Base-by-base conservation (phyloP, 2,797 vertebrate genomes). In the Gymnoscopelus microlampas region DNA sequence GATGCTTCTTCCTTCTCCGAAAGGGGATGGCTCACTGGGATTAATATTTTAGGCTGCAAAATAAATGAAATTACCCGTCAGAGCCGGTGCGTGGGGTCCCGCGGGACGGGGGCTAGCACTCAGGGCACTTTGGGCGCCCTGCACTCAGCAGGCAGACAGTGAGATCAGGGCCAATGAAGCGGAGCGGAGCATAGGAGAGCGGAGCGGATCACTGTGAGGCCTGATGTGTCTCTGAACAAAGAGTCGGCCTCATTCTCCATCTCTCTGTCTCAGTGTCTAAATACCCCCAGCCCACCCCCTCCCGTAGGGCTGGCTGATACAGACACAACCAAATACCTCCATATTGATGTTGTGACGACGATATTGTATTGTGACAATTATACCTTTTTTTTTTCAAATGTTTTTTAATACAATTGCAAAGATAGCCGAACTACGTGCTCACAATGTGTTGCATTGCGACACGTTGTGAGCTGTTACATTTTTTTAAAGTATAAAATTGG, bases 11-110 rank as follows among this genome's bases (percentile, higher is more conserved):
- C 91, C 39, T 44, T 44, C 39, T 90, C 88, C 77, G n/a, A 15
- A n/a, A 59, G 89, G 19, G 87, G 88, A 82, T 87, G 85, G 87
- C 77, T 85, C 83, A n/a, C 50, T 70, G 76, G 87, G 89, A 93
- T 94, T 89, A 93, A 94, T 93, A 94, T 92, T 92, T 93, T 89
- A 93, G 81, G 71, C 86, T 85, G 86, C 91, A 92, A 92, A 91
- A 92, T 90, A 93, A 93, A 93, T 92, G 89, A 93, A 91, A 93
- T 92, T 93, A 92, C 83, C 91, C 89, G 89, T 90, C 89, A 89
- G 89, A 93, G 91, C 89, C 90, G n/a, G 50, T 89, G 80, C 85
- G 50, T 76, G 74, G 32, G 63, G 82, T 90, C 90, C 85, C 88
- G 0, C 44, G 83, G 84, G 92, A 91, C 53, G 62, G 82, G 68